Percentiles rank a stretch among this genome's conserved stretches.
Evolutionary conservation across 2,888 invertebrate genomes (phyloP).

Genomic region (Macrophya annulata): DNA sequence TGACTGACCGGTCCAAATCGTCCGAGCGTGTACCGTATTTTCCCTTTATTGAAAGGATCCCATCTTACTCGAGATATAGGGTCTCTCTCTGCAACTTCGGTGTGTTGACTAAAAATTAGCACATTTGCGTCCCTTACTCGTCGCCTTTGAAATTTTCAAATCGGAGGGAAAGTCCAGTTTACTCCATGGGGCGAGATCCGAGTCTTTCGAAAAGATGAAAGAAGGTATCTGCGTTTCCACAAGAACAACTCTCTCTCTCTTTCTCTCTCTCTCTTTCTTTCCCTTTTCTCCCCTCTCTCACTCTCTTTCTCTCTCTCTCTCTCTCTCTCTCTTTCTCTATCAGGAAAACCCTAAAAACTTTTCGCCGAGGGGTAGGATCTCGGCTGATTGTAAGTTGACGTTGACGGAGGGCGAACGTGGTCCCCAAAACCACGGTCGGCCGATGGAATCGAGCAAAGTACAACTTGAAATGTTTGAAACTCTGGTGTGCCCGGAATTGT

Average conservation of each 20-base stretch:
- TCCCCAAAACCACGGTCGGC: slow-evolving; percentile 27
- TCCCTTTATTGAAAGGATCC: slow-evolving; percentile 30
- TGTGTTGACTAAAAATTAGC: slow-evolving; percentile 41
- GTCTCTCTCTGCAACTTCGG: slow-evolving; percentile 6
- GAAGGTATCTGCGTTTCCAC: slow-evolving; percentile 41
- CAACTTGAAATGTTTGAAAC: background rate
- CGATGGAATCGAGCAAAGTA: slow-evolving; percentile 6
- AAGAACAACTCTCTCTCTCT: slow-evolving; percentile 41
- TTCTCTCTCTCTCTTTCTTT: background rate
- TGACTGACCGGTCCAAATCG: slow-evolving; percentile 58
- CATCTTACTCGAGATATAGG: slow-evolving; percentile 10
- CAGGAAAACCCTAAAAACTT: slow-evolving; percentile 47
- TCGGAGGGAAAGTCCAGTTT: slow-evolving; percentile 16
- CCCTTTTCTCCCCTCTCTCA: slow-evolving; percentile 18
- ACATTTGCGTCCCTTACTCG: slow-evolving; percentile 19
- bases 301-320: background rate
- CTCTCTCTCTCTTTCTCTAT: background rate
- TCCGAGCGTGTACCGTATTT: slow-evolving; percentile 55
- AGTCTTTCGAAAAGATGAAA: slow-evolving; percentile 29
- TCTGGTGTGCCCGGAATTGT: background rate
- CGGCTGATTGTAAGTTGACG: slow-evolving; percentile 39
- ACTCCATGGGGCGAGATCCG: background rate
- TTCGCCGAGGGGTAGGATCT: slow-evolving; percentile 35
- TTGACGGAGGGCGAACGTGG: slow-evolving; percentile 43
- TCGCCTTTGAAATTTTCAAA: slow-evolving; percentile 34